Percentiles rank a stretch among this genome's conserved stretches.
These are phyloP conservation scores for Oreotrochilus melanogaster DNA, from an alignment of 2,113 vertebrate species.

Conservation along the genomic window DNA sequence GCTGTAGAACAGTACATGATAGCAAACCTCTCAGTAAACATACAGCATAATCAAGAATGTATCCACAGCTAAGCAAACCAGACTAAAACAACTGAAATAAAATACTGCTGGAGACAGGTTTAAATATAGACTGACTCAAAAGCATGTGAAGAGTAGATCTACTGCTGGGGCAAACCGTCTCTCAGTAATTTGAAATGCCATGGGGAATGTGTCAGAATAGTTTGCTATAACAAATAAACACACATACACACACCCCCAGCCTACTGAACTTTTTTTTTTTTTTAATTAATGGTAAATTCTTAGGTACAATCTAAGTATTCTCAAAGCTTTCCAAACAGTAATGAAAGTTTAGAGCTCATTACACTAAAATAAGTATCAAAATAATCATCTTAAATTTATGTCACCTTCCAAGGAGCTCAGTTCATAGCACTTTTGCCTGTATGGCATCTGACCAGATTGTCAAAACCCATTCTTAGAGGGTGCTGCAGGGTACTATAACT, in stretches of 20 bases:
- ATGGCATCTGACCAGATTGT: slow-evolving; percentile 42
- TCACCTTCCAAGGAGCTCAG: slow-evolving; percentile 2
- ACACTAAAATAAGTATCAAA: background rate
- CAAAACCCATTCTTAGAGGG: slow-evolving; percentile 33
- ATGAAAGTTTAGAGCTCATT: background rate
- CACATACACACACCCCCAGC: background rate
- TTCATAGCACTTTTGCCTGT: slow-evolving; percentile 2
- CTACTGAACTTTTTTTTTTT: background rate
- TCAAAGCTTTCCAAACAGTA: background rate
- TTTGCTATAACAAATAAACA: background rate
- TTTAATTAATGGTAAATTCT: background rate
- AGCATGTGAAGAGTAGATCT: slow-evolving; percentile 29
- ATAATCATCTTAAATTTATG: background rate
- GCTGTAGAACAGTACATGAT: background rate
- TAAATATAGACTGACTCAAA: slow-evolving; percentile 59
- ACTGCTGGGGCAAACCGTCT: slow-evolving; percentile 20
- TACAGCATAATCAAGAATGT: background rate
- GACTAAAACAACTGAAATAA: slow-evolving; percentile 47
- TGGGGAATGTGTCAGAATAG: background rate
- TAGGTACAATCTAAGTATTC: background rate
- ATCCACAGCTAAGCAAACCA: background rate
- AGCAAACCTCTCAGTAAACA: background rate
- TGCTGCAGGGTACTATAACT: slow-evolving; percentile 54
- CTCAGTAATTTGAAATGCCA: slow-evolving; percentile 7
- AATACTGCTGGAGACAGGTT: slow-evolving; percentile 35